These are phyloP conservation scores for Archocentrus centrarchus DNA, from an alignment of 2,113 vertebrate genomes.

Conservation along the genomic window DNA sequence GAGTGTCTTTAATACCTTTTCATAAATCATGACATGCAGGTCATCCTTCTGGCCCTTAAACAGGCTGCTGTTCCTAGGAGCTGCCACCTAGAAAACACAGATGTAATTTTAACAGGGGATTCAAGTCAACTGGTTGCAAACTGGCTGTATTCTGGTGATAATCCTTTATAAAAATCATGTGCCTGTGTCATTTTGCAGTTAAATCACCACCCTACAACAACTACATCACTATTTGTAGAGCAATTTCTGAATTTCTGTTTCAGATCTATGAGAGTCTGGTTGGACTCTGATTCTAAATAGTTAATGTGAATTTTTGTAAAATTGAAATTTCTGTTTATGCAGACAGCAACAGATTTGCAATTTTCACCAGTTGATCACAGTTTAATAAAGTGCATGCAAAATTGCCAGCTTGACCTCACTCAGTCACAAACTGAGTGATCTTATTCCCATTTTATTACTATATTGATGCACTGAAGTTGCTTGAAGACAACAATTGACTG, in stretches of 20 bases:
- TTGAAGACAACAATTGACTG: too few species aligned
- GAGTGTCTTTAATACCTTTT: conserved; percentile 41
- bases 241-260: too few species aligned
- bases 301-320: too few species aligned
- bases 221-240: too few species aligned
- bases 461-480: neutral
- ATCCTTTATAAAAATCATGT: too few species aligned
- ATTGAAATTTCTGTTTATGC: neutral
- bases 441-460: neutral
- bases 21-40: conserved; percentile 46
- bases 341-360: neutral
- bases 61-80: conserved; percentile 37
- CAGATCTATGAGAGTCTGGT: too few species aligned
- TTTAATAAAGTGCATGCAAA: neutral
- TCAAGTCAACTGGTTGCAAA: too few species aligned
- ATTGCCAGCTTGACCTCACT: neutral
- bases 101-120: neutral
- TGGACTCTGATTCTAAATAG: too few species aligned
- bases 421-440: neutral
- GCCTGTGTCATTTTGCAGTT: too few species aligned
- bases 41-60: neutral
- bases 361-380: neutral
- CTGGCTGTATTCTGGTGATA: too few species aligned
- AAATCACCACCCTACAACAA: too few species aligned
- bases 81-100: conserved; percentile 44